phyloP scores from a whole-genome alignment of 2,113 vertebrate genomes.

The Eublepharis macularius region DNA sequence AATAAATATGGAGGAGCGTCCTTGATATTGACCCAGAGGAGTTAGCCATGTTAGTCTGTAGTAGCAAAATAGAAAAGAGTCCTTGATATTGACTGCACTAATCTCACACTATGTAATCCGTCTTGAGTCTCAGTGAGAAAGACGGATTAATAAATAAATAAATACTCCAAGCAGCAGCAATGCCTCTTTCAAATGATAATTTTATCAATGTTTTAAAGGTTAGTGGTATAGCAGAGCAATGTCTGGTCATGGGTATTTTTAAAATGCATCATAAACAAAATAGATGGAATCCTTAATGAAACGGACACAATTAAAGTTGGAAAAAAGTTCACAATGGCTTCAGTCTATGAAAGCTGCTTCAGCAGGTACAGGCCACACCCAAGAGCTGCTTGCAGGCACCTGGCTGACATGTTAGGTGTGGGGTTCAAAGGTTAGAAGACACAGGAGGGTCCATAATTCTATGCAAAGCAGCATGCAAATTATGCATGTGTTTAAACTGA shows the following conservation, averaged over 20 bases:
- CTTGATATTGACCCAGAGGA: no score
- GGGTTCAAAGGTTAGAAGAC: neutral
- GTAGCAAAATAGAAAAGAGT: no score
- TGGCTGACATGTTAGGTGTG: neutral
- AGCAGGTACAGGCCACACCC: neutral
- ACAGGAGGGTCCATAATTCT: neutral
- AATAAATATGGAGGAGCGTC: no score
- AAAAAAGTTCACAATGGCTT: neutral
- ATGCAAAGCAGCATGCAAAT: neutral
- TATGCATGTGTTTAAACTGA: neutral
- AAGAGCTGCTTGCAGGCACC: neutral
- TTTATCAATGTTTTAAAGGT: neutral
- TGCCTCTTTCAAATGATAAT: neutral
- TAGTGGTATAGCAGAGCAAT: neutral
- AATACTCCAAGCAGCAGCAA: no score
- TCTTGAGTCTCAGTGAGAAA: no score
- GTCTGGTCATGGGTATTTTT: neutral
- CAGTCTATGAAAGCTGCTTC: neutral
- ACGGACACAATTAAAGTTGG: neutral
- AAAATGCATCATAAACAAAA: neutral
- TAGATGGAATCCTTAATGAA: no score
- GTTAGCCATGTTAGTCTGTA: no score
- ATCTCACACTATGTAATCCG: no score
- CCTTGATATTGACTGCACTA: no score
- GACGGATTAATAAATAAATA: no score